Evolutionary conservation across 2,888 invertebrate species (phyloP), one percentile per base, ranked within the genome.

Genomic region (Drosophila peninsularis): DNA sequence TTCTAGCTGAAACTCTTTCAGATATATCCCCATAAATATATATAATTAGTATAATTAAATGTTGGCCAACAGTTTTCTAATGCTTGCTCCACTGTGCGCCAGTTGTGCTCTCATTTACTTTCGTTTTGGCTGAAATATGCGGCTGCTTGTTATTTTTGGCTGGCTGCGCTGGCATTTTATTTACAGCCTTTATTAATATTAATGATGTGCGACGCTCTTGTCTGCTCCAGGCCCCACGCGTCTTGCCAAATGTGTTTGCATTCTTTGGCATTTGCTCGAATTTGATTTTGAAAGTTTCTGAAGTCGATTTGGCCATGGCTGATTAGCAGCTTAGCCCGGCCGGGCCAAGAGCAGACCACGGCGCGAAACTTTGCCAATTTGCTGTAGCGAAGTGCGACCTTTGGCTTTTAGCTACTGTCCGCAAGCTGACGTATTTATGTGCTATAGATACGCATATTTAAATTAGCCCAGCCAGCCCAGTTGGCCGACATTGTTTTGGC

Each of bases 161-260:
- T 54, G 55, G 60, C 81, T 62, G 60, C 62, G 62, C 60, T 78
- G 69, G 39, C 75, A 67, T 63, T 80, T 80, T 81, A 86, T 83
- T 69, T 82, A 63, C 68, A 79, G 77, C 55, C 73, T 85, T 85
- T 81, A 88, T 85, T 83, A 85, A 86, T 88, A 88, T 86, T 88
- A 86, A 85, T 85, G 85, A 81, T 83, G 72, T 75, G 75, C 74
- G 71, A 65, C 57, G 78, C 74, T 71, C 37, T 73, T 64, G 49
- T 60, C 34, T 52, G 61, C 45, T 44, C 52, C 47, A 49, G 47
- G 47, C 44, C 57, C 27, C 52, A 55, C 69, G 71, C 68, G 62
- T 61, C 45, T 63, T 74, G 69, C 53, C 63, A 81, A 80, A 76
- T 86, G 68, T 75, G 60, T 68, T 57, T 57, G 66, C 68, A 67